Evolutionary conservation across 2,888 invertebrate species (phyloP), one percentile per base, ranked within the genome.

Genomic region (Tribolium freemani): DNA sequence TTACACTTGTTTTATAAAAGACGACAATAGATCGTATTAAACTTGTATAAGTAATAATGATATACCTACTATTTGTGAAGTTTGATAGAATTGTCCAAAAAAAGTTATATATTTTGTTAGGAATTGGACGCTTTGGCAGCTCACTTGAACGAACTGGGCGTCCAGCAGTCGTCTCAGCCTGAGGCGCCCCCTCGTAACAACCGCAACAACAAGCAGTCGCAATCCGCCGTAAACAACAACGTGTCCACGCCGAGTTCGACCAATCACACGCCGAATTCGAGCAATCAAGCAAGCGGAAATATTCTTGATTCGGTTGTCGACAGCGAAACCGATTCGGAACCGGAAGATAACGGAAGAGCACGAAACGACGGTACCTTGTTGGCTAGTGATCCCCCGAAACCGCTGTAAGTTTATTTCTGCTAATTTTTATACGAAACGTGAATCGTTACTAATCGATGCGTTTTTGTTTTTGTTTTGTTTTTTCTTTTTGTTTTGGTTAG

Each of bases 81-180:
- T 16, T 16, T 16, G 16, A 16, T 16, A 16, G 16, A 16, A 16
- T 1, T 16, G 16, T 16, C n/a, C n/a, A n/a, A n/a, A n/a, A n/a
- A n/a, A n/a, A n/a, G n/a, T n/a, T n/a, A n/a, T n/a, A n/a, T n/a
- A n/a, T 16, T 16, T 16, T 16, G 44, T 77, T 79, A 98, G 96
- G 98, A 98, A 88, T 91, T 99, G 90, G 98, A 99, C 89, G 94
- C 94, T 86, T 88, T 99, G 86, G 98, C 98, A 77, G 96, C 96
- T 84, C 97, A 99, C 88, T 91, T 98, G 85, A 97, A 96, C 88
- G 96, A 97, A 88, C 90, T 98, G 85, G 97, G 95, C 82, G 90
- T 90, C 76, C 92, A 92, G 82, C 91, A 91, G 76, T 73, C 78
- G 21, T 73, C 77, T 0, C 91, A 92, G 78, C 91, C 91, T 69